Conservation (phyloP, 2,113 vertebrate genomes). For the Alaudala cheleensis region DNA sequence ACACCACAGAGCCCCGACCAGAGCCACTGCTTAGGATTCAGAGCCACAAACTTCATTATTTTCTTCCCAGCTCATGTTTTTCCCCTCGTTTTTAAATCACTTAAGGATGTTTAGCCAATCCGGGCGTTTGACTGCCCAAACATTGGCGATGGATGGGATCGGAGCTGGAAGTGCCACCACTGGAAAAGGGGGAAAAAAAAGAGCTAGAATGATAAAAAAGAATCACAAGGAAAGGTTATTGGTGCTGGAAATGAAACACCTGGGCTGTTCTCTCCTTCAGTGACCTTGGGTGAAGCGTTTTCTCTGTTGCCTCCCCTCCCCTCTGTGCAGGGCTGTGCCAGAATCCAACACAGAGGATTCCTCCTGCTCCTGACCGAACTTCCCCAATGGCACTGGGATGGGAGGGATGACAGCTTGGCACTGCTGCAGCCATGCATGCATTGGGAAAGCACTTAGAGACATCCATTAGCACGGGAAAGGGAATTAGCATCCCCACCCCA, state of each 20-base stretch:
- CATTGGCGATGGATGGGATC: background rate
- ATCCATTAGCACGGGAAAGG: background rate
- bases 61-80: slow-evolving; percentile 48
- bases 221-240: background rate
- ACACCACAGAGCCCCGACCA: slow-evolving; percentile 52
- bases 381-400: background rate
- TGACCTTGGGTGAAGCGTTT: background rate
- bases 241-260: background rate
- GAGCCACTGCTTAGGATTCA: slow-evolving; percentile 72
- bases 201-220: background rate
- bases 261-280: background rate
- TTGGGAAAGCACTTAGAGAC: slow-evolving; percentile 2
- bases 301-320: background rate
- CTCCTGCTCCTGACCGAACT: background rate
- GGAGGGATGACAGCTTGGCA: background rate
- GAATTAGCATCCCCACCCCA: background rate
- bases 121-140: background rate
- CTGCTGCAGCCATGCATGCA: background rate
- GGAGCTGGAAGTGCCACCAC: background rate
- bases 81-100: slow-evolving; percentile 66
- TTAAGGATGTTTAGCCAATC: slow-evolving; percentile 58
- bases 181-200: background rate
- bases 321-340: background rate
- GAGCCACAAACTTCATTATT: slow-evolving; percentile 72
- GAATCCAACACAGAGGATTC: fast-evolving